Percentiles rank a stretch among this genome's conserved stretches.
phyloP scores from a whole-genome alignment of 2,113 vertebrate genomes.

The Coregonus clupeaformis region DNA sequence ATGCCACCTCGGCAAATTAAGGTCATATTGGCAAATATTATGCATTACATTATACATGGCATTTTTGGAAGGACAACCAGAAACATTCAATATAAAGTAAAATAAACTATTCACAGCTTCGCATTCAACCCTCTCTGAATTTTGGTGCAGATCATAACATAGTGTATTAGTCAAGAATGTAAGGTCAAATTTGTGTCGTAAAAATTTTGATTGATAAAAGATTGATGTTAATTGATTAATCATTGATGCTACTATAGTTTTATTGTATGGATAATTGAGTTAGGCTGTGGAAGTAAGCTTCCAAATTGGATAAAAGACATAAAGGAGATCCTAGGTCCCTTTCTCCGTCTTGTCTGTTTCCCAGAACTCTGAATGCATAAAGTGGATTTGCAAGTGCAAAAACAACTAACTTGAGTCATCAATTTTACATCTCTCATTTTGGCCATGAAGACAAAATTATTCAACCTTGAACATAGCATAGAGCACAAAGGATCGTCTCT shows the following conservation, averaged over 20 bases:
- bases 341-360: neutral
- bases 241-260: neutral
- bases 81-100: conserved; percentile 60
- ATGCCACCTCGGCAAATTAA: conserved; percentile 73
- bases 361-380: neutral
- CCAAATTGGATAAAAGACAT: neutral
- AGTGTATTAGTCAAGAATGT: neutral
- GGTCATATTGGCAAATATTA: conserved; percentile 74
- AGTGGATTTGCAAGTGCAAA: neutral
- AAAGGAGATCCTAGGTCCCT: too few species aligned
- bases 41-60: conserved; percentile 70
- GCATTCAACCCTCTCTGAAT: neutral
- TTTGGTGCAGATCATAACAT: neutral
- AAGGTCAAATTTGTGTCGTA: neutral
- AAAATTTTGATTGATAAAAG: neutral
- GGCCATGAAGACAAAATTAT: conserved; percentile 65
- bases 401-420: conserved; percentile 15
- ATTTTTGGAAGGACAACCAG: conserved; percentile 64
- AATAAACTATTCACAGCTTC: conserved; percentile 13
- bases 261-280: neutral
- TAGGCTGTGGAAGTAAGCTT: neutral
- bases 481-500: conserved; percentile 67
- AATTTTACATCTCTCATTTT: conserved; percentile 62
- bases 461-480: conserved; percentile 56
- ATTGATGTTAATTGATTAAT: neutral